Percentiles rank a stretch among this genome's conserved stretches.
phyloP scores from a whole-genome alignment of 2,113 vertebrate genomes.

The Paratilapia polleni region DNA sequence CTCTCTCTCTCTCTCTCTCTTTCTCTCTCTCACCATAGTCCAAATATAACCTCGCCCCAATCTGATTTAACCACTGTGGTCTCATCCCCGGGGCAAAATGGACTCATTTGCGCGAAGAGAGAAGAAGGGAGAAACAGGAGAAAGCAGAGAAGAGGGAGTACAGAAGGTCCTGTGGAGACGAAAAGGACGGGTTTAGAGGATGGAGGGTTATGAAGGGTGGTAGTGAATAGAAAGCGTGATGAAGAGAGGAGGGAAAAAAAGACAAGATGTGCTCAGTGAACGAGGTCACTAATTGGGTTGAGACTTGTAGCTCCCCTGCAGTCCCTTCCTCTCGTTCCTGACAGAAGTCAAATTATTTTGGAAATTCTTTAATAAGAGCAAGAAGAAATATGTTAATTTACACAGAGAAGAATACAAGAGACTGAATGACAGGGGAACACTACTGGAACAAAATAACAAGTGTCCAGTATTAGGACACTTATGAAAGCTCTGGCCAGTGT shows the following conservation, averaged over 20 bases:
- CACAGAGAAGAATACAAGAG: not conserved
- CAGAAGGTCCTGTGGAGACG: constrained; percentile 23
- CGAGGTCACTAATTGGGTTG: constrained; percentile 75
- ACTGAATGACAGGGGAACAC: not conserved
- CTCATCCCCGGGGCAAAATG: constrained; percentile 60
- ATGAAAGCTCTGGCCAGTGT: not conserved
- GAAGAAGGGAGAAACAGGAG: constrained; percentile 21
- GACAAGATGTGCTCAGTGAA: constrained; percentile 51
- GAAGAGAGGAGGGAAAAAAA: constrained; percentile 16
- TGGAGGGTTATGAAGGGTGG: constrained; percentile 3
- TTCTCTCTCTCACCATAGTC: constrained; percentile 39
- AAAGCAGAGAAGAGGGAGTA: constrained; percentile 32
- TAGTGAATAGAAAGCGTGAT: constrained; percentile 47
- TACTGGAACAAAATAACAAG: constrained; percentile 35
- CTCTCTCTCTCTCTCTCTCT: constrained; percentile 6
- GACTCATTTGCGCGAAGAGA: constrained; percentile 62
- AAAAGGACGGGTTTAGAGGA: constrained; percentile 33
- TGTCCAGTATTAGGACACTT: not conserved
- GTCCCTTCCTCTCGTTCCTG: constrained; percentile 43
- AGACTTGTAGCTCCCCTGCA: constrained; percentile 59
- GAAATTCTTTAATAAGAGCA: constrained; percentile 54
- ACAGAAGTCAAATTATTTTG: constrained; percentile 68
- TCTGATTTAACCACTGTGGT: constrained; percentile 67
- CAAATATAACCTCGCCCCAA: constrained; percentile 77
- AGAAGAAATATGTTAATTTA: constrained; percentile 63